Conservation (phyloP, 2,888 invertebrate genomes). For the Hemithea aestivaria region DNA sequence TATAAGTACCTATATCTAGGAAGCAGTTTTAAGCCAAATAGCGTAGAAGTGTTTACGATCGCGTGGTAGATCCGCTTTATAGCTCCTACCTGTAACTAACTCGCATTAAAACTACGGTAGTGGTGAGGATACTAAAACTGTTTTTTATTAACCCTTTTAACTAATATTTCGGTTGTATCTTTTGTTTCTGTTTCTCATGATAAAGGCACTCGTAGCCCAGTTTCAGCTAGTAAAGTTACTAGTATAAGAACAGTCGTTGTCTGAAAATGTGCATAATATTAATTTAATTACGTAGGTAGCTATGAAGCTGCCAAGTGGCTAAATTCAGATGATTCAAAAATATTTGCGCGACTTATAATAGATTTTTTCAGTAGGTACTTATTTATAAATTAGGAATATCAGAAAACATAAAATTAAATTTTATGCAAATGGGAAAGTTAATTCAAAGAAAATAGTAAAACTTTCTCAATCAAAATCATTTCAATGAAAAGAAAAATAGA, state of each 20-base stretch:
- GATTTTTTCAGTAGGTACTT: too few relatives aligned
- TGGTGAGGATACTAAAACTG: constrained; percentile 3
- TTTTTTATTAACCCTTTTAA: too few relatives aligned
- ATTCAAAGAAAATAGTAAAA: constrained; percentile 3
- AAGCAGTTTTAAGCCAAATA: constrained; percentile 31
- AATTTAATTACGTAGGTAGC: too few relatives aligned
- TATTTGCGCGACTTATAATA: too few relatives aligned
- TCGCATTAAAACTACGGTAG: constrained; percentile 28
- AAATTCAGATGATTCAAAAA: too few relatives aligned
- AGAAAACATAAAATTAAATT: too few relatives aligned
- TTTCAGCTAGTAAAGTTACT: too few relatives aligned
- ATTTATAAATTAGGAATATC: background rate
- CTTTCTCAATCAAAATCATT: constrained; percentile 5
- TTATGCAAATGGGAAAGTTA: background rate
- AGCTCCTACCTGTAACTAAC: constrained; percentile 39
- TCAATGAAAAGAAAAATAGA: constrained; percentile 12
- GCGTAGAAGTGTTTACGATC: constrained; percentile 59
- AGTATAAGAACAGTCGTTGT: too few relatives aligned
- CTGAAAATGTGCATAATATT: too few relatives aligned
- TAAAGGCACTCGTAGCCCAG: too few relatives aligned
- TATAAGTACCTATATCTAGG: constrained; percentile 13
- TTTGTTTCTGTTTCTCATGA: background rate
- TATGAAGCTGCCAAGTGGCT: too few relatives aligned
- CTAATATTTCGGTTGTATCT: too few relatives aligned
- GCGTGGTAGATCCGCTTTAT: constrained; percentile 56